Percentiles rank a stretch among this genome's conserved stretches.
These are phyloP conservation scores for Procapra przewalskii DNA, from an alignment of 2,113 vertebrate species.

Conservation along the genomic window DNA sequence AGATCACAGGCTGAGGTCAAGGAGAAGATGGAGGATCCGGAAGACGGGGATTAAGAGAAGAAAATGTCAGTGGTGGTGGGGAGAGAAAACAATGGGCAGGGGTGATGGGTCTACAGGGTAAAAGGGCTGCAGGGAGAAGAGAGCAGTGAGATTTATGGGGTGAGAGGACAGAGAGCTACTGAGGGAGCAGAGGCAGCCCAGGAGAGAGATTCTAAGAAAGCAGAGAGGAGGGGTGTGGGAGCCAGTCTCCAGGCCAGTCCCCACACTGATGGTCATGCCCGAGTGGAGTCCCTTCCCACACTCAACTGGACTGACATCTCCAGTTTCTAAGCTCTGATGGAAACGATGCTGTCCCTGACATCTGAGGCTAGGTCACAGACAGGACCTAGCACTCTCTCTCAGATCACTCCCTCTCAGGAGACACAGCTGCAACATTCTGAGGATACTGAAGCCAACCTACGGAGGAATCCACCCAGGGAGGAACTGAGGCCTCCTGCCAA, in stretches of 20 bases:
- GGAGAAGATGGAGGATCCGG: neutral
- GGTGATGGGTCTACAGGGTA: neutral
- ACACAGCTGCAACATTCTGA: neutral
- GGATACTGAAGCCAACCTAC: fast-evolving
- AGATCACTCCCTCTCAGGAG: neutral
- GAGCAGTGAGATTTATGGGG: neutral
- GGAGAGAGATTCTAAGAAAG: neutral
- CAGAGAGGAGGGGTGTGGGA: neutral
- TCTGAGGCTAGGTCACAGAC: neutral
- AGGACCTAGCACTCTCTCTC: neutral
- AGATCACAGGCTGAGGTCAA: slow-evolving; percentile 8
- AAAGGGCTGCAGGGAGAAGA: neutral
- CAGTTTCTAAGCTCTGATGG: neutral
- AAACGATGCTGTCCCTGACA: neutral
- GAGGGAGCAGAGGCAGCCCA: neutral
- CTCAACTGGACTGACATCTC: fast-evolving
- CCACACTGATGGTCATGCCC: fast-evolving
- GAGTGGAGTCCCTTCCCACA: neutral
- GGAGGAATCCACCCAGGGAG: fast-evolving
- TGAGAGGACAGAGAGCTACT: neutral
- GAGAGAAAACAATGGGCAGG: neutral
- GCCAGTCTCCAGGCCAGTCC: neutral
- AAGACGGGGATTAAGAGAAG: neutral
- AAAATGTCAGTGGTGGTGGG: neutral
- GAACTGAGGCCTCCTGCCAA: neutral